phyloP scores from a whole-genome alignment of 2,888 invertebrate species.

The Gastracanthus pulcherrimus region DNA sequence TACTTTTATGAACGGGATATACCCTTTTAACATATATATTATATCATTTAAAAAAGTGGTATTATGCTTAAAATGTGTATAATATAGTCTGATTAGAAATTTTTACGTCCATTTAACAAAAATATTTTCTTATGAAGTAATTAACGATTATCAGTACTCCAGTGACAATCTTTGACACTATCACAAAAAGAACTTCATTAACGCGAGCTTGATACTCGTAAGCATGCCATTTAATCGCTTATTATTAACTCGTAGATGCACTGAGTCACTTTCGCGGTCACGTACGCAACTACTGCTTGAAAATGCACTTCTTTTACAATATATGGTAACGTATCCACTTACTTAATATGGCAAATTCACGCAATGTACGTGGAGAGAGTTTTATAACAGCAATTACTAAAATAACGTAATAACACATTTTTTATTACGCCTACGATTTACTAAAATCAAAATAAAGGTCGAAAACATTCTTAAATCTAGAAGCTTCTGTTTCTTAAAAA shows the following conservation, averaged over 20 bases:
- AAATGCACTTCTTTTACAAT: constrained; percentile 28
- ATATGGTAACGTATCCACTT: neutral
- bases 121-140: neutral
- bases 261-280: neutral
- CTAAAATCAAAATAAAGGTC: neutral
- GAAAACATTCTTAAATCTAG: too few species aligned
- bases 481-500: too few species aligned
- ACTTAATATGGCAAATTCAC: constrained; percentile 19
- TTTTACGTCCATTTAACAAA: too few species aligned
- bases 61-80: too few species aligned
- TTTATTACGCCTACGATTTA: constrained; percentile 16
- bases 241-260: neutral
- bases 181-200: neutral
- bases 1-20: too few species aligned
- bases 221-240: constrained; percentile 2
- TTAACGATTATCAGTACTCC: neutral
- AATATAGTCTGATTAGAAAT: too few species aligned
- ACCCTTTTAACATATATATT: too few species aligned
- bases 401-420: constrained; percentile 7
- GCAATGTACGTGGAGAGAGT: constrained; percentile 8
- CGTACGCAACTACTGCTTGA: constrained; percentile 10
- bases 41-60: too few species aligned
- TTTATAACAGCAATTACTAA: constrained; percentile 23
- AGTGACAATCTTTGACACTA: neutral
- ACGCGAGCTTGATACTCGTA: neutral